A percentile compares a stretch with the other conserved stretches of the same genome.
Conservation (phyloP, 1,140 invertebrate genomes). For the Elymnias hypermnestra region DNA sequence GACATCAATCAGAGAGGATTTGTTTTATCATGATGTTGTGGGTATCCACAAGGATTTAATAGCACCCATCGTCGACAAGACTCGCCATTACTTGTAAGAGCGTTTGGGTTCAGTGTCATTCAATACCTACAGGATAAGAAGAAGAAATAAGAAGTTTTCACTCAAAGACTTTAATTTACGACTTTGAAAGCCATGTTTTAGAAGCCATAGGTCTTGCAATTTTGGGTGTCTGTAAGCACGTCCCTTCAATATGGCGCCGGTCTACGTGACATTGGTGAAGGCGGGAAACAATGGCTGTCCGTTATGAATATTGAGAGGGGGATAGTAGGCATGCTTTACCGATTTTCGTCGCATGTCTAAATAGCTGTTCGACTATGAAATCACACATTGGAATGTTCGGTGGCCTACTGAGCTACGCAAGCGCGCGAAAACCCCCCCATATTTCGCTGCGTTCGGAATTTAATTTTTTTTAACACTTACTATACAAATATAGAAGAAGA, state of each 20-base stretch:
- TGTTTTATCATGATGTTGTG: too few species aligned
- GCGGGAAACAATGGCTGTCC: slow-evolving; percentile 58
- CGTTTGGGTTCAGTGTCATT: too few species aligned
- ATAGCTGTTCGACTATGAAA: slow-evolving; percentile 43
- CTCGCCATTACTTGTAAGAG: too few species aligned
- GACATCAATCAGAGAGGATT: too few species aligned
- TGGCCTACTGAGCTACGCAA: slow-evolving; percentile 40
- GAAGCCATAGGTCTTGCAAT: slow-evolving; percentile 29
- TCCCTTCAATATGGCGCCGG: slow-evolving; percentile 58
- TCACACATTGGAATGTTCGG: slow-evolving; percentile 46
- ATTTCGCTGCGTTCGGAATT: slow-evolving; percentile 18
- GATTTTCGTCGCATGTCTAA: slow-evolving; percentile 48
- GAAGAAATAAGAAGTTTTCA: too few species aligned
- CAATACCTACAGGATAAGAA: too few species aligned
- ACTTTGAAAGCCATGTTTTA: too few species aligned
- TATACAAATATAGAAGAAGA: too few species aligned
- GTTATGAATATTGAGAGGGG: slow-evolving; percentile 66
- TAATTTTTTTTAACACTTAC: slow-evolving; percentile 19
- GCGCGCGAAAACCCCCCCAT: slow-evolving; percentile 32
- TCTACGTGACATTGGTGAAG: slow-evolving; percentile 55
- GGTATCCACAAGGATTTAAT: too few species aligned
- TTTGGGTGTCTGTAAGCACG: slow-evolving; percentile 47
- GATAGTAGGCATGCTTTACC: slow-evolving; percentile 41
- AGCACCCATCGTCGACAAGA: too few species aligned
- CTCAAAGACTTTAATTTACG: too few species aligned